Conservation (phyloP, 2,888 invertebrate genomes). For the Pachycephus smyrnensis region DNA sequence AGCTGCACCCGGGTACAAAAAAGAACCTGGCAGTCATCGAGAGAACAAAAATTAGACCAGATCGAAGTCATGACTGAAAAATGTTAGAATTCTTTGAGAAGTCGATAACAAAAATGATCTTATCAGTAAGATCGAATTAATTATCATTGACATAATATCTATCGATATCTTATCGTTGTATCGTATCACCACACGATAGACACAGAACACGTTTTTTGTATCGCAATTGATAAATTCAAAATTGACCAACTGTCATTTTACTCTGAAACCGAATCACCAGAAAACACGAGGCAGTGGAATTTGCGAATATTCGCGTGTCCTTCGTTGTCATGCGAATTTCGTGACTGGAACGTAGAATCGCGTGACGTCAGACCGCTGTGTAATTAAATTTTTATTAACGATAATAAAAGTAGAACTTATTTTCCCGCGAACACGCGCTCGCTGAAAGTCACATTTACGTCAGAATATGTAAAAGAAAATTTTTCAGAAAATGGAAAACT, state of each 20-base stretch:
- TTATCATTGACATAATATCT: no score
- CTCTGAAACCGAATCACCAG: neutral
- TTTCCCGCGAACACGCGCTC: neutral
- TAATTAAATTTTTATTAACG: neutral
- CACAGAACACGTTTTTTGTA: no score
- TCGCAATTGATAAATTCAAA: neutral
- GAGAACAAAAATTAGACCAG: no score
- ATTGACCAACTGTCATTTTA: neutral
- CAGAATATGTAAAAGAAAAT: no score
- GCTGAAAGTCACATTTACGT: no score
- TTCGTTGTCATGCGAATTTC: neutral
- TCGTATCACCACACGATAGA: no score
- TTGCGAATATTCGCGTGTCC: neutral
- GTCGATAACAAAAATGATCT: no score
- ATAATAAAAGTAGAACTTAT: neutral
- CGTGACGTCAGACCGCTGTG: neutral
- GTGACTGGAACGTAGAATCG: neutral
- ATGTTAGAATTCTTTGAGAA: no score
- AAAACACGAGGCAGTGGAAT: neutral
- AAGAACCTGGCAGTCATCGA: no score
- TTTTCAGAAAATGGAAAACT: neutral
- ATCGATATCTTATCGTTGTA: no score
- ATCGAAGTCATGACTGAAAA: no score
- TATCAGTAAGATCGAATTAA: no score
- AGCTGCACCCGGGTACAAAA: neutral